phyloP scores from a whole-genome alignment of 1,140 invertebrate species.

The Helicorthomorpha holstii region DNA sequence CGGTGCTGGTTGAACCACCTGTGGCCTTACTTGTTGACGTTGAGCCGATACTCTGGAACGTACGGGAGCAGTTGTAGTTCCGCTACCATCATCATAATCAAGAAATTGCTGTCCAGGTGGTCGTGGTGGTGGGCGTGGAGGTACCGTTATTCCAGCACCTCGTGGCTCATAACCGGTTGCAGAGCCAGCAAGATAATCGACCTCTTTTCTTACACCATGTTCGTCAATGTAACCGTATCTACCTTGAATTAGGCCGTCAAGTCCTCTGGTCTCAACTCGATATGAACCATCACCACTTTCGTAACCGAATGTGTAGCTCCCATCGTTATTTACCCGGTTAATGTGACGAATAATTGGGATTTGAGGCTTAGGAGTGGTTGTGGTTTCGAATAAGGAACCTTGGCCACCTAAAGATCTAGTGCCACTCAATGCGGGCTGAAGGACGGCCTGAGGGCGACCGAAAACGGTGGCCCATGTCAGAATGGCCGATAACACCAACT shows the following conservation, averaged over 20 bases:
- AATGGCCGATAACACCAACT: no score
- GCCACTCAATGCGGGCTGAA: no score
- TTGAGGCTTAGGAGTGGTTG: constrained; percentile 18
- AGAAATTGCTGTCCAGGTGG: neutral
- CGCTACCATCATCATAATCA: neutral
- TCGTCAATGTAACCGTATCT: constrained; percentile 70
- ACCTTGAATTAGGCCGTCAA: constrained; percentile 62
- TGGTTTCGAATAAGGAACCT: neutral
- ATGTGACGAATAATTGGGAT: constrained; percentile 63
- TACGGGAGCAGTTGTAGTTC: neutral
- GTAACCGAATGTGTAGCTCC: constrained; percentile 66
- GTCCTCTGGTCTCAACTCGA: constrained; percentile 40
- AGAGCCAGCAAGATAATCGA: constrained; percentile 64
- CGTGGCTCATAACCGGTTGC: constrained; percentile 50
- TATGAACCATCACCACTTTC: constrained; percentile 60
- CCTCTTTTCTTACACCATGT: constrained; percentile 57
- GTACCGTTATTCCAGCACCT: constrained; percentile 57
- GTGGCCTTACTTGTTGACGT: neutral
- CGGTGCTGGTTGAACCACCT: neutral
- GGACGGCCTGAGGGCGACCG: no score
- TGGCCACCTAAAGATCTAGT: no score
- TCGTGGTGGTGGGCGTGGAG: constrained; percentile 40
- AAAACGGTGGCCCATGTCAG: no score
- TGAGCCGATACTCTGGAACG: neutral
- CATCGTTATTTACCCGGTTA: constrained; percentile 60